These are phyloP conservation scores for Gorsachius magnificus DNA, from an alignment of 2,797 vertebrate species.

Conservation along the genomic window DNA sequence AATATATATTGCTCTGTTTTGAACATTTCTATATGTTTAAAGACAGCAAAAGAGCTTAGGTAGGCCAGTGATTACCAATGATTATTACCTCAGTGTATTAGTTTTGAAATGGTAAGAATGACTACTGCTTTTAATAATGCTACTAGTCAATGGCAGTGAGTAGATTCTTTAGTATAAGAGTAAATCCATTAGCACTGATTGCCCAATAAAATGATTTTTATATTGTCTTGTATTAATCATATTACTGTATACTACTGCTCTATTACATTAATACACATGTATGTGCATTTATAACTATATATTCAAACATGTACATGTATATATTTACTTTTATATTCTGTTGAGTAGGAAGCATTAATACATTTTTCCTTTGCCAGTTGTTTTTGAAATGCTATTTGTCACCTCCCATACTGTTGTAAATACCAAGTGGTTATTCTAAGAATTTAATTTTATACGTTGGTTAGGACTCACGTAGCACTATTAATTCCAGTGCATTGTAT, in stretches of 20 bases:
- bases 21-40: background rate
- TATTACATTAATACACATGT: background rate
- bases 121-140: background rate
- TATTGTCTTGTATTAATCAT: background rate
- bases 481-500: background rate
- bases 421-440: background rate
- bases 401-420: background rate
- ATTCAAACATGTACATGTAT: background rate
- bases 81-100: background rate
- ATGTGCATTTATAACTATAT: background rate
- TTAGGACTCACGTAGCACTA: background rate
- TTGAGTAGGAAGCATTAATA: background rate
- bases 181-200: background rate
- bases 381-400: background rate
- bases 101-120: background rate
- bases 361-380: background rate
- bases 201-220: background rate
- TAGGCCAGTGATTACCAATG: background rate
- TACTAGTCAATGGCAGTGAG: background rate
- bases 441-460: background rate
- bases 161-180: background rate
- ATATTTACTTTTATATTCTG: background rate
- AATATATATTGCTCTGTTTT: background rate
- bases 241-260: background rate
- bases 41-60: background rate